A percentile compares a stretch with the other conserved stretches of the same genome.
Conservation (phyloP, 2,888 invertebrate genomes). For the Muschampia plurimacula region DNA sequence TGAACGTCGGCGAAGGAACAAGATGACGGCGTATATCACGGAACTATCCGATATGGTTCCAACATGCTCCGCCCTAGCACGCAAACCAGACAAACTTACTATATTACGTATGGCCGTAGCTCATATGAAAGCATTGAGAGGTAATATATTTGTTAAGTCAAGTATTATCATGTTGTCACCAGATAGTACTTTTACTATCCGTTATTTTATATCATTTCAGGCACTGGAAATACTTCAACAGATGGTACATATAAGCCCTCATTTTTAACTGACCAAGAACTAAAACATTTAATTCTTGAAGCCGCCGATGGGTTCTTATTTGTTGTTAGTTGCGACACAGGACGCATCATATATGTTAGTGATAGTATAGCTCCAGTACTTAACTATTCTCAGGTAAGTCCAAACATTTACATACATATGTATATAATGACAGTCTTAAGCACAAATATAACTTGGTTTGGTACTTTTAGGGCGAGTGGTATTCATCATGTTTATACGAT, state of each 20-base stretch:
- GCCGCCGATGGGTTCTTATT: conserved; percentile 99
- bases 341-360: conserved; percentile 98
- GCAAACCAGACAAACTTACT: conserved; percentile 99
- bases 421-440: not conserved
- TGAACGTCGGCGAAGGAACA: conserved; percentile 98
- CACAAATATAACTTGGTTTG: not conserved
- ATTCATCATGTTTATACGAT: conserved; percentile 97
- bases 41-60: conserved; percentile 99
- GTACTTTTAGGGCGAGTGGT: conserved; percentile 94
- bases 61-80: conserved; percentile 98
- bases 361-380: conserved; percentile 99
- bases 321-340: conserved; percentile 98
- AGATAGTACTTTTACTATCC: not conserved
- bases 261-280: conserved; percentile 99
- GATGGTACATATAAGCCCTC: conserved; percentile 99
- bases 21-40: conserved; percentile 99
- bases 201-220: conserved; percentile 13
- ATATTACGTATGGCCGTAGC: conserved; percentile 99
- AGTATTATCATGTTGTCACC: not conserved
- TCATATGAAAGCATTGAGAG: conserved; percentile 99
- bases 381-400: conserved; percentile 94
- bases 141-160: conserved; percentile 77
- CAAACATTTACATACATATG: not conserved
- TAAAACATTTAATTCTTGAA: conserved; percentile 99
- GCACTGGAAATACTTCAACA: conserved; percentile 97